Conservation (phyloP, 2,888 invertebrate species). For the Phaedon cochleariae region DNA sequence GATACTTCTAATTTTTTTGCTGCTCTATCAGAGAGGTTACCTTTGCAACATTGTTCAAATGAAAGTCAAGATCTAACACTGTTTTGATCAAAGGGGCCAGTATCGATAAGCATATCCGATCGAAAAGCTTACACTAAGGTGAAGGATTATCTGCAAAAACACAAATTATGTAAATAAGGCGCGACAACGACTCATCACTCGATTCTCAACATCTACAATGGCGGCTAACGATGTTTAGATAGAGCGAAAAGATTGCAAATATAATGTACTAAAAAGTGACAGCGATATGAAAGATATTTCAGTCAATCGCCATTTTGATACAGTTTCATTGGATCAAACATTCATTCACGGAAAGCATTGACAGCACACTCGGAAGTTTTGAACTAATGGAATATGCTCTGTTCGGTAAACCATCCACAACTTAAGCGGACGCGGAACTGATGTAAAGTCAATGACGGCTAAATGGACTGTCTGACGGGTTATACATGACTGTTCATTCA, state of each 20-base stretch:
- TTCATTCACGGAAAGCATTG: too few species aligned
- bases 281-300: constrained; percentile 16
- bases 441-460: too few species aligned
- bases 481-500: too few species aligned
- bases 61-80: constrained; percentile 20
- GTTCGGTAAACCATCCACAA: background rate
- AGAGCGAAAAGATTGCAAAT: constrained; percentile 39
- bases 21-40: constrained; percentile 38
- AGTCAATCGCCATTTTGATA: constrained; percentile 34
- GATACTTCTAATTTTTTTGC: constrained; percentile 30
- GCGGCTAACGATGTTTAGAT: constrained; percentile 60
- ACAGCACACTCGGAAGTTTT: too few species aligned
- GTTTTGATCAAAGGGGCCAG: constrained; percentile 19
- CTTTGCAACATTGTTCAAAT: constrained; percentile 38
- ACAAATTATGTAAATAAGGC: constrained; percentile 47
- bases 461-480: too few species aligned
- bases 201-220: constrained; percentile 48
- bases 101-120: constrained; percentile 27
- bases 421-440: too few species aligned
- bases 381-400: background rate
- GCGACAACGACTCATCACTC: constrained; percentile 48
- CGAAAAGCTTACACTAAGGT: constrained; percentile 27
- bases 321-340: background rate
- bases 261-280: constrained; percentile 19
- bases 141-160: constrained; percentile 33